Evolutionary conservation across 1,140 invertebrate species (phyloP), one percentile per base, ranked within the genome.

Genomic region (Platyscapa corneri): DNA sequence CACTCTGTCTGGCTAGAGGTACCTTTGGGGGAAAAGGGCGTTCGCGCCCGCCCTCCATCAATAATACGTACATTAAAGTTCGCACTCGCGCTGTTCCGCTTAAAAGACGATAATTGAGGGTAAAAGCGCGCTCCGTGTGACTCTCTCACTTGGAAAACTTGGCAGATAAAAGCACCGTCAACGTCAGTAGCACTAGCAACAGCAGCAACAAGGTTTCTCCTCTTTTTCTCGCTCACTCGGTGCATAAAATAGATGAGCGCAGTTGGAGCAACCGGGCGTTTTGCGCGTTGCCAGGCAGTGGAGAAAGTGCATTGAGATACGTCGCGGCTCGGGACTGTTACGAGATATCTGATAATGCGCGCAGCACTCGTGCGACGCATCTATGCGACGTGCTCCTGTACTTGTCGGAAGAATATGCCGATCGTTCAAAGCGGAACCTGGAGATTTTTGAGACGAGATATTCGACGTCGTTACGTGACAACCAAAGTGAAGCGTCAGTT

Each of bases 321-420:
- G 77, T 37, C 67, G 80, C 87, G 82, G 86, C 82, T 86, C 82
- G 72, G 34, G 87, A 79, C 88, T 90, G 90, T 91, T 91, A 89
- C 88, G 88, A 89, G 86, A 89, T 88, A 91, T 91, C 91, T 90
- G 89, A 91, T 92, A 91, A 88, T 88, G 75, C 86, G 56, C 75
- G 32, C 46, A 10, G 49, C 49, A 49, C 39, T 75, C 12, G 20
- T 75, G 5, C 27, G 8, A 46, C 39, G 37, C 72, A 16, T 46
- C 14, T 27, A 18, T 7, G 37, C 18, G 20, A 34, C 14, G 37
- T 74, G 34, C 87, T 86, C 86, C 85, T 79, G 79, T 85, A 84
- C 67, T 39, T n/a, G n/a, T n/a, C n/a, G n/a, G n/a, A 18, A 27
- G 37, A 72, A 6, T 72, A 1, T 23, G 27, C 3, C 39, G n/a